Conservation (phyloP, 2,113 vertebrate species). For the Neodontobutis hainanensis region DNA sequence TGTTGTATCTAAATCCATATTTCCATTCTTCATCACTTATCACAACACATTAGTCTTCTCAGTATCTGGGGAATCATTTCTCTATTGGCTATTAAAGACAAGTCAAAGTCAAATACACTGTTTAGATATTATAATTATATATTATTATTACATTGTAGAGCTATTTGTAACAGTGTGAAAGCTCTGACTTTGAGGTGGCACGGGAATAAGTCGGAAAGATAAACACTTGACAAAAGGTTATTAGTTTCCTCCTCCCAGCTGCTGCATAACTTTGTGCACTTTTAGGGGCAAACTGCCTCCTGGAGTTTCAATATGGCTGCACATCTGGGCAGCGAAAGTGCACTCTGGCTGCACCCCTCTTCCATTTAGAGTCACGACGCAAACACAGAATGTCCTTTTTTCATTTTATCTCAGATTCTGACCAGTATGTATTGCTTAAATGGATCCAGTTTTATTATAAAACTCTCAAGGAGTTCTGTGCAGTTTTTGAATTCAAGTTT, state of each 20-base stretch:
- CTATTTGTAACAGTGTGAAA: conserved; percentile 49
- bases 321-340: conserved; percentile 68
- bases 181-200: conserved; percentile 52
- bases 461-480: too few relatives aligned
- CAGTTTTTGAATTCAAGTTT: too few relatives aligned
- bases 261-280: conserved; percentile 54
- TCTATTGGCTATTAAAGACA: conserved; percentile 43
- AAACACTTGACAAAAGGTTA: conserved; percentile 67
- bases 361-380: background rate
- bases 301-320: conserved; percentile 69
- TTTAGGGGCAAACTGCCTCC: conserved; percentile 57
- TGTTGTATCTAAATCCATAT: background rate
- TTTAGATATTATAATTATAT: conserved; percentile 42
- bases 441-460: too few relatives aligned
- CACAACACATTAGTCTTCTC: conserved; percentile 30
- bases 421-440: too few relatives aligned
- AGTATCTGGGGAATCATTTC: conserved; percentile 37
- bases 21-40: conserved; percentile 29
- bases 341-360: conserved; percentile 19
- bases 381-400: too few relatives aligned
- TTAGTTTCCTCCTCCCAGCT: conserved; percentile 53
- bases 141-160: conserved; percentile 1
- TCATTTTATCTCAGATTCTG: too few relatives aligned
- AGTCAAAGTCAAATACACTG: conserved; percentile 48
- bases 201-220: conserved; percentile 19